phyloP scores from a whole-genome alignment of 2,797 vertebrate species.

The Pyrocephalus nanus region DNA sequence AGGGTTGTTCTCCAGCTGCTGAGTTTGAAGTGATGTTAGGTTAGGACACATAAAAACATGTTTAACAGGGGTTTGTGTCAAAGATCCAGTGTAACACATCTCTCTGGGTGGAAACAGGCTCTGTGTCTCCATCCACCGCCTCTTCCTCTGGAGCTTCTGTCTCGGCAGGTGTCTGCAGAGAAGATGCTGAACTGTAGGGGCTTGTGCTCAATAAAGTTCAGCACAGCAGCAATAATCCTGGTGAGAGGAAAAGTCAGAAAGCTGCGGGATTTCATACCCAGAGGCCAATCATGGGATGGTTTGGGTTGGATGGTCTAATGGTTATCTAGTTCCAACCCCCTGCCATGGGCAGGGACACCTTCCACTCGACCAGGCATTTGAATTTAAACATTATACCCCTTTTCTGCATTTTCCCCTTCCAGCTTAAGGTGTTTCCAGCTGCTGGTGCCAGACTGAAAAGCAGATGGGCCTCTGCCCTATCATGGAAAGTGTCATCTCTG shows the following conservation, averaged over 20 bases:
- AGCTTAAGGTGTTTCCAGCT: background rate
- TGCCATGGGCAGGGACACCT: background rate
- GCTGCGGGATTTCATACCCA: background rate
- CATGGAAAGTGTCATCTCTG: background rate
- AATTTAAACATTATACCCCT: background rate
- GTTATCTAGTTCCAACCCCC: background rate
- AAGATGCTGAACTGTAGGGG: background rate
- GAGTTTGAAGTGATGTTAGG: background rate
- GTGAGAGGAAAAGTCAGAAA: background rate
- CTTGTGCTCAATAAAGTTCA: background rate
- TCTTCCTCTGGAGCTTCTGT: background rate
- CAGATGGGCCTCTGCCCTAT: accelerated
- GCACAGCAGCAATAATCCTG: background rate
- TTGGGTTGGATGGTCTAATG: background rate
- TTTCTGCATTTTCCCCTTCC: background rate
- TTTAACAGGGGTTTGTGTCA: background rate
- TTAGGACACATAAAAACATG: background rate
- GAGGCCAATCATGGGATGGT: background rate
- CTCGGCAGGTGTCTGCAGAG: background rate
- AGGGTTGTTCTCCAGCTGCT: background rate
- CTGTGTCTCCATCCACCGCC: background rate
- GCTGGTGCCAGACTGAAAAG: background rate
- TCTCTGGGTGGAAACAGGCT: background rate
- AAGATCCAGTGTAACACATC: background rate
- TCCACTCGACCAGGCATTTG: background rate